Percentiles rank a stretch among this genome's conserved stretches.
Conservation (phyloP, 2,113 vertebrate genomes). For the Epinephelus fuscoguttatus region DNA sequence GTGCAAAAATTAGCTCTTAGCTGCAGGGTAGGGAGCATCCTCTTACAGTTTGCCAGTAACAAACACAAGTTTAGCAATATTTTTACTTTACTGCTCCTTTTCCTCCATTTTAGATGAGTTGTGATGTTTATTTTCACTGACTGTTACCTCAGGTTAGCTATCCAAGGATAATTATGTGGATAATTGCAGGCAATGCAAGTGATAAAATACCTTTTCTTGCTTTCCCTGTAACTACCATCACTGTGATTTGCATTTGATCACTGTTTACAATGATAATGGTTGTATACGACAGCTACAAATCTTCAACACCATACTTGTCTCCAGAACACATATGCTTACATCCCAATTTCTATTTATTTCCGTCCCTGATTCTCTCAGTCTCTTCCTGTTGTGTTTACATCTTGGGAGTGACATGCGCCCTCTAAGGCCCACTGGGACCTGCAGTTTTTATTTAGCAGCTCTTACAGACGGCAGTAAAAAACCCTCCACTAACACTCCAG, state of each 20-base stretch:
- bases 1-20: neutral
- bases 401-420: slow-evolving; percentile 89
- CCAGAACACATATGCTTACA: neutral
- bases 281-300: neutral
- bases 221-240: slow-evolving; percentile 9
- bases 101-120: neutral
- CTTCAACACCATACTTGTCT: slow-evolving; percentile 3
- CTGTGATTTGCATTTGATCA: neutral
- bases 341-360: slow-evolving; percentile 7
- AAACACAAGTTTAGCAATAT: neutral
- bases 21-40: neutral
- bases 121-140: neutral
- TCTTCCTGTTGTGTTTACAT: slow-evolving; percentile 75
- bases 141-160: neutral
- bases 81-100: neutral
- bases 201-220: slow-evolving; percentile 1
- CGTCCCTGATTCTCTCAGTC: neutral
- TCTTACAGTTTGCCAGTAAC: neutral
- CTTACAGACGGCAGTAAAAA: slow-evolving; percentile 91
- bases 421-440: slow-evolving; percentile 90
- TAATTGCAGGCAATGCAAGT: slow-evolving; percentile 6
- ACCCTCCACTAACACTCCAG: slow-evolving; percentile 79
- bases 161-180: neutral
- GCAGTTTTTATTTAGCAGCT: slow-evolving; percentile 93
- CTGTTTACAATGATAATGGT: neutral